Conservation (phyloP, 1,140 invertebrate genomes). For the Lineus longissimus region DNA sequence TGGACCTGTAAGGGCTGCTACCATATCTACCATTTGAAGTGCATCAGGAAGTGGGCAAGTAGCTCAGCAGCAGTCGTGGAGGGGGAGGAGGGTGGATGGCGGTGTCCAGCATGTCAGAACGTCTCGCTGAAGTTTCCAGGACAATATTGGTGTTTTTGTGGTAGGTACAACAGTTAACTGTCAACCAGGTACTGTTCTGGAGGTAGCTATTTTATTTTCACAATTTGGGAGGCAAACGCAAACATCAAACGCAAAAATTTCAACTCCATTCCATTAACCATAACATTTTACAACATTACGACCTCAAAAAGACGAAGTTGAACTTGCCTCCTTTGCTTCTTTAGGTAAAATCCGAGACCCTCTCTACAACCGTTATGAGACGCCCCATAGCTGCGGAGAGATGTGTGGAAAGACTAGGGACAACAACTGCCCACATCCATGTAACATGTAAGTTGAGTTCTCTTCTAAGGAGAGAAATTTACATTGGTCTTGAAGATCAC, state of each 20-base stretch:
- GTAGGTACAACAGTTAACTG: conserved; percentile 44
- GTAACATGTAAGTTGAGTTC: conserved; percentile 60
- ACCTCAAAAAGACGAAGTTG: no score
- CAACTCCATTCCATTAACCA: no score
- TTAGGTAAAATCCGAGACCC: conserved; percentile 74
- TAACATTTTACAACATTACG: no score
- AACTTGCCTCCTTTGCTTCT: conserved; percentile 66
- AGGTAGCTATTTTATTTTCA: conserved; percentile 56
- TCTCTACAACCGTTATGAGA: conserved; percentile 66
- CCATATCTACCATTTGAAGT: conserved; percentile 83
- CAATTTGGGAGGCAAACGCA: no score
- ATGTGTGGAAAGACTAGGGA: conserved; percentile 64
- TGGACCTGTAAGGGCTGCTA: conserved; percentile 90
- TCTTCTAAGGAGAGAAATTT: no score
- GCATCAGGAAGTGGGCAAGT: conserved; percentile 87
- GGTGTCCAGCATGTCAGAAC: conserved; percentile 68
- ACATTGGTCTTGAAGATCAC: no score
- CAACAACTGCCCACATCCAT: conserved; percentile 72
- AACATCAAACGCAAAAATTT: no score
- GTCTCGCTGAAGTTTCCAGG: conserved; percentile 33
- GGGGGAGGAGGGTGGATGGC: conserved; percentile 71
- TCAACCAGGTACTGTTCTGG: conserved; percentile 82
- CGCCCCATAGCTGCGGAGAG: conserved; percentile 86
- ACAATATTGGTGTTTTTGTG: conserved; percentile 53
- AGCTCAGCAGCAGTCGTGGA: conserved; percentile 61